Conservation (phyloP, 1,140 invertebrate species). For the Heterodera carotae region DNA sequence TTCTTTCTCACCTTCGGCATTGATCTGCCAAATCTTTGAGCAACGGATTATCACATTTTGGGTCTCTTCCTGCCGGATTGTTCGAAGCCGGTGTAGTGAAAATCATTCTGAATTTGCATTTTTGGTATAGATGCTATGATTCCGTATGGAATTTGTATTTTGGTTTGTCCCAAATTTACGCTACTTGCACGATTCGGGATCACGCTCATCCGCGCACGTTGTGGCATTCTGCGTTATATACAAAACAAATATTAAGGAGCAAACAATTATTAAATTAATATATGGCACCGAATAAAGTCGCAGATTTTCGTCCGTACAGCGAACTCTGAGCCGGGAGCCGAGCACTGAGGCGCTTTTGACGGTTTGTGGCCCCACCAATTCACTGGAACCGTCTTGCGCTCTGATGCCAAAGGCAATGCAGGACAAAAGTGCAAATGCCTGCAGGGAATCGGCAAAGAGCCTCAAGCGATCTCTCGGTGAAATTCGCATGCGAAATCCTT, state of each 20-base stretch:
- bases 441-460: background rate
- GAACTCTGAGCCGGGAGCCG: constrained; percentile 37
- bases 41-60: constrained; percentile 55
- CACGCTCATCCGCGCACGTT: constrained; percentile 46
- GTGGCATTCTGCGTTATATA: constrained; percentile 41
- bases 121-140: background rate
- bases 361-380: constrained; percentile 37
- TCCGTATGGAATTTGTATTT: background rate
- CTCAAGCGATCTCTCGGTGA: background rate
- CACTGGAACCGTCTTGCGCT: constrained; percentile 50
- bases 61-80: constrained; percentile 46
- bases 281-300: constrained; percentile 30
- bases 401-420: background rate
- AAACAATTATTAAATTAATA: constrained; percentile 2
- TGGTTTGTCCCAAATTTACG: constrained; percentile 17
- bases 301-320: constrained; percentile 49
- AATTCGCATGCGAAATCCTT: constrained; percentile 4
- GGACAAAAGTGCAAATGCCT: background rate
- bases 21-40: constrained; percentile 54
- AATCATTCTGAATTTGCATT: constrained; percentile 32
- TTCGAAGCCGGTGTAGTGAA: constrained; percentile 34
- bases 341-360: constrained; percentile 7
- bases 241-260: background rate
- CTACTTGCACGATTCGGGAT: constrained; percentile 49
- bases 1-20: constrained; percentile 37